These are phyloP conservation scores for Ellobius talpinus DNA, from an alignment of 2,113 vertebrate species.

Conservation along the genomic window DNA sequence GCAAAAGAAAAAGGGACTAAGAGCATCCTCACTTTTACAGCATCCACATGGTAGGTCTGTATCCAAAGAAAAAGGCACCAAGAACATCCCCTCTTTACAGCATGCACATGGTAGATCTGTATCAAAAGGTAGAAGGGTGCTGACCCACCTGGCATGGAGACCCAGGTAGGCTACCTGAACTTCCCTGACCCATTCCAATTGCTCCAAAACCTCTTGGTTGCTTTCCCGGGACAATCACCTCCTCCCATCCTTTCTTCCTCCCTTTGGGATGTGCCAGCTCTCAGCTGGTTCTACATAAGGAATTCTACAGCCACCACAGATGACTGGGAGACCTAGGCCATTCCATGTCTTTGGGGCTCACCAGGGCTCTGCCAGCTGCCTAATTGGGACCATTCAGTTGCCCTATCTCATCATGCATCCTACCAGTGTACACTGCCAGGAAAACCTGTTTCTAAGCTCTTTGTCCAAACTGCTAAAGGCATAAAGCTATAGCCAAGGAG, in stretches of 20 bases:
- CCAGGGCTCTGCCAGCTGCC: not conserved
- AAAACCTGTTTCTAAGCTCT: not conserved
- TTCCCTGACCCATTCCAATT: not conserved
- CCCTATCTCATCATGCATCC: not conserved
- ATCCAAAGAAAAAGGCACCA: no score
- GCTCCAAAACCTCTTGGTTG: not conserved
- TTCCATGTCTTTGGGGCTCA: not conserved
- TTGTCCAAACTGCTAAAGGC: not conserved
- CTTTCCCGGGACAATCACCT: not conserved
- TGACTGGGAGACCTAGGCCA: not conserved
- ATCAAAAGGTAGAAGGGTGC: not conserved
- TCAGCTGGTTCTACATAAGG: not conserved
- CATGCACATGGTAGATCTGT: no score
- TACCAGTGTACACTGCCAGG: not conserved
- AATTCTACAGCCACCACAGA: not conserved
- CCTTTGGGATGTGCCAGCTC: not conserved
- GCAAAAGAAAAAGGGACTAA: not conserved
- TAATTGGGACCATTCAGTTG: not conserved
- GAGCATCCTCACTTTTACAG: not conserved
- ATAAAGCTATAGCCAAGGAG: not conserved
- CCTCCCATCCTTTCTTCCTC: not conserved
- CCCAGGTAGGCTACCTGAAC: not conserved
- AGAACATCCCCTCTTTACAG: no score
- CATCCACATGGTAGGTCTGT: no score
- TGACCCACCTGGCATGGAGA: not conserved